phyloP scores from a whole-genome alignment of 2,113 vertebrate species.

The Coreoperca whiteheadi region DNA sequence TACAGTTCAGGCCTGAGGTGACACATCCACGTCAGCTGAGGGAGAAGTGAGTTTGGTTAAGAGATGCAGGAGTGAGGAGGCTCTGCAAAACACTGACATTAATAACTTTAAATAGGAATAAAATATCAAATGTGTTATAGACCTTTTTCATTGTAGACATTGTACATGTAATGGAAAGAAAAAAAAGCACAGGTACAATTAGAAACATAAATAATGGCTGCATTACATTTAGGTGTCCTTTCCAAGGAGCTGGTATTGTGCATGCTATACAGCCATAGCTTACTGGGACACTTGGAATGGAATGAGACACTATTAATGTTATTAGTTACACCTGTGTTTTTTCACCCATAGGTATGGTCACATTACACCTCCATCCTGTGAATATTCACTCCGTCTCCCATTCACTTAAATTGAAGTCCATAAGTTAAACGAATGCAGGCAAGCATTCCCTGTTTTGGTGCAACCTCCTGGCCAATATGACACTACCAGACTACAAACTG shows the following conservation, averaged over 20 bases:
- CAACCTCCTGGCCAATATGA: not conserved
- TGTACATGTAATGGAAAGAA: not conserved
- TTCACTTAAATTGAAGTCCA: not conserved
- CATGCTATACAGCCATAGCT: not conserved
- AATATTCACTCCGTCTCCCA: not conserved
- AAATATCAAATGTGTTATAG: not conserved
- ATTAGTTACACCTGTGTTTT: not conserved
- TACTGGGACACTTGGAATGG: not conserved
- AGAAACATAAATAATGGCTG: not conserved
- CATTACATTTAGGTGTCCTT: not conserved
- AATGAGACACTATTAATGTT: not conserved
- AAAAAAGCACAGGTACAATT: not conserved
- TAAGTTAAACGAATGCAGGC: not conserved
- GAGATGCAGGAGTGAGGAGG: conserved; percentile 23
- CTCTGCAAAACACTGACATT: conserved; percentile 10
- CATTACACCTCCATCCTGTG: not conserved
- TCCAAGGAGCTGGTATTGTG: not conserved
- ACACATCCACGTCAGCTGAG: conserved; percentile 19
- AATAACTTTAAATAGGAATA: not conserved
- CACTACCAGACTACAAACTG: not conserved
- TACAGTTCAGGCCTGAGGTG: conserved; percentile 32
- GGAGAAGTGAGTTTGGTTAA: conserved; percentile 20
- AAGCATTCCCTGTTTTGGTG: not conserved
- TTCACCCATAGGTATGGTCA: not conserved
- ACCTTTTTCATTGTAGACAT: conserved; percentile 11